Evolutionary conservation across 2,888 invertebrate species (phyloP).

Genomic region (Thera britannica): DNA sequence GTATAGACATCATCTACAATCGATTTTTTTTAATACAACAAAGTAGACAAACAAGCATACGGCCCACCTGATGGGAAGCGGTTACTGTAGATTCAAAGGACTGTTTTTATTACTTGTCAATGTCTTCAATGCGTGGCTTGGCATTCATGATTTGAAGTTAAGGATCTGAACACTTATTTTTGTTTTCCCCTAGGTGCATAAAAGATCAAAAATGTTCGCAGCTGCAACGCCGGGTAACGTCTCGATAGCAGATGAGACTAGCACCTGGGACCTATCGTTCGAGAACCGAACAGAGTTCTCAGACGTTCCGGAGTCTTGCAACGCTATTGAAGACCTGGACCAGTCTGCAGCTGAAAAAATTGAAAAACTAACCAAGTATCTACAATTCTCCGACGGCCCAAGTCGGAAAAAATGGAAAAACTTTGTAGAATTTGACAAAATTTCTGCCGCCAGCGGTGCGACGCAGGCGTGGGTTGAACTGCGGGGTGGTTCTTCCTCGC

Average conservation of each 20-base stretch:
- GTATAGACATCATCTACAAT: too few relatives aligned
- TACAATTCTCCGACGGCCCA: conserved; percentile 51
- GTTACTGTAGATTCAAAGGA: too few relatives aligned
- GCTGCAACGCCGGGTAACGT: conserved; percentile 62
- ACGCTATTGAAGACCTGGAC: conserved; percentile 49
- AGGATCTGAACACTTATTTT: conserved; percentile 7
- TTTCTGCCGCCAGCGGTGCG: conserved; percentile 43
- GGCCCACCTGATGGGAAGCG: too few relatives aligned
- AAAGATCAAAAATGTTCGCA: conserved; percentile 76
- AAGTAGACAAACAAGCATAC: too few relatives aligned
- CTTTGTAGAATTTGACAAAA: conserved; percentile 54
- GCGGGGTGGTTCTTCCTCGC: conserved; percentile 45
- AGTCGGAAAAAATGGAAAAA: conserved; percentile 72
- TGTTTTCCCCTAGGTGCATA: conserved; percentile 72
- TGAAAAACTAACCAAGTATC: conserved; percentile 78
- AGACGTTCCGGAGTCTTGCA: conserved; percentile 52
- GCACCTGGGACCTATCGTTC: conserved; percentile 62
- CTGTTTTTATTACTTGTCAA: too few relatives aligned
- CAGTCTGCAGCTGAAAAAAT: conserved; percentile 76
- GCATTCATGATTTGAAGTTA: too few relatives aligned
- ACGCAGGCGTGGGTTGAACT: conserved; percentile 62
- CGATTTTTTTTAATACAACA: too few relatives aligned
- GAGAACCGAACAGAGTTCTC: conserved; percentile 64
- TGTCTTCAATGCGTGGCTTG: too few relatives aligned
- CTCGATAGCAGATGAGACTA: conserved; percentile 50